Percentiles rank a stretch among this genome's conserved stretches.
These are phyloP conservation scores for Ceyx cyanopectus DNA, from an alignment of 2,113 vertebrate genomes.

Conservation along the genomic window DNA sequence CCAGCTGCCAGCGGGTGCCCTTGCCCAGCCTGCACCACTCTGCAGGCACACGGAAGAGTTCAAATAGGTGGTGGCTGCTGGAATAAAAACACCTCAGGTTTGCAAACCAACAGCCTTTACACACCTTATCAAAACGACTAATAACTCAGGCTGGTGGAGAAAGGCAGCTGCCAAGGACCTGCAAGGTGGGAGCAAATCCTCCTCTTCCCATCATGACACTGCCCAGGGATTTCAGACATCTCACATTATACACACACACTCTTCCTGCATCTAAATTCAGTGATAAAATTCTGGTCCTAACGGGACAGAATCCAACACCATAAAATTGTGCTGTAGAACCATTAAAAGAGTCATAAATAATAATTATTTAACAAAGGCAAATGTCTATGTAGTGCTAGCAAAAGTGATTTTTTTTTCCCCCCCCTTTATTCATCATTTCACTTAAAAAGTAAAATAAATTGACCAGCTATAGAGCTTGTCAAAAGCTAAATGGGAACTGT, in stretches of 20 bases:
- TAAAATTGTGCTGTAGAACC: background rate
- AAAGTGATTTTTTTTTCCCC: background rate
- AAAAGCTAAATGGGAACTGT: constrained; percentile 38
- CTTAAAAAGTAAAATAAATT: constrained; percentile 43
- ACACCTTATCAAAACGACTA: background rate
- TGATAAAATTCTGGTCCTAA: background rate
- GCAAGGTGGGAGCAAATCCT: background rate
- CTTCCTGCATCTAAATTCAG: background rate
- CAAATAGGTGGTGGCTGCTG: background rate
- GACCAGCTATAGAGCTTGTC: background rate
- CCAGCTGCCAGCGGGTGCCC: background rate
- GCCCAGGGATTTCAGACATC: background rate
- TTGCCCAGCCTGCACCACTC: constrained; percentile 26
- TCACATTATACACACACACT: background rate
- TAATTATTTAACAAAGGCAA: constrained; percentile 1
- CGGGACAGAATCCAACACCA: background rate
- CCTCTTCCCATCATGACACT: fast-evolving
- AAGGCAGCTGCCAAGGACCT: background rate
- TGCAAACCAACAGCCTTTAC: background rate
- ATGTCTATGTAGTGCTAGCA: background rate
- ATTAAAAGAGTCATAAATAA: constrained; percentile 12
- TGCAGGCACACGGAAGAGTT: background rate
- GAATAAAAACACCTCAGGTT: background rate
- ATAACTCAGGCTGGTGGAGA: background rate
- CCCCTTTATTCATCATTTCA: background rate